Base-by-base conservation (phyloP, 2,113 vertebrate genomes). In the Emydura subglobosa region DNA sequence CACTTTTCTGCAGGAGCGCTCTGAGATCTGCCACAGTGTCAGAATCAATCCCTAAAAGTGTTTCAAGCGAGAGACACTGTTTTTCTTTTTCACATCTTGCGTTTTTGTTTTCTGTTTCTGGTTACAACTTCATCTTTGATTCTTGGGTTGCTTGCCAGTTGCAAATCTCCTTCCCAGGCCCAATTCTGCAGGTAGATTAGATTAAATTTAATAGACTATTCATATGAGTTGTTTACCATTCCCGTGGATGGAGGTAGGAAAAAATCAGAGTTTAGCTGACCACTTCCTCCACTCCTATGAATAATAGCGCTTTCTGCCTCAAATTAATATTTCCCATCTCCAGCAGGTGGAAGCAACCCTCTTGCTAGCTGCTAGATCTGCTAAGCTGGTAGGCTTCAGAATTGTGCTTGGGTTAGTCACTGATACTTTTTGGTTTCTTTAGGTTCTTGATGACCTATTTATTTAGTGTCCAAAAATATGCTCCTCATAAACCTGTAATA, bases 341-440 rank as follows among this genome's bases (percentile, higher is more conserved):
- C 82, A 94, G 89, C 84, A 86, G 74, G 47, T 92, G 85, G 76
- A 86, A 90, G 51, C 76, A 91, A 47, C 34, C 89, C 83, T 72
- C 90, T 21, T 92, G 74, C 0, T 17, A 88, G 9, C 25, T 25
- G 82, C 76, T 86, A 31, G 1, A 2, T 76, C 55, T 89, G 55
- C n/a, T 25, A 10, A 2, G 10, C 3, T 88, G 53, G 44, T 53
- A 29, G 49, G 50, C 88, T 82, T 2, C 51, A 14, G 86, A 19
- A 24, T 44, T 68, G 24, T 81, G 22, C 29, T 68, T 29, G 4
- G 22, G 34, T 14, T 84, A 8, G 0, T 31, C 49, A 13, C 6
- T 34, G 76, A 29, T 79, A 34, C 8, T 47, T 76, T 76, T 76
- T 25, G 22, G 6, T 27, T 76, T 44, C 42, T 47, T 10, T 57